Evolutionary conservation across 1,140 invertebrate species (phyloP), one percentile per base, ranked within the genome.

Genomic region (Bursaphelenchus mucronatus): DNA sequence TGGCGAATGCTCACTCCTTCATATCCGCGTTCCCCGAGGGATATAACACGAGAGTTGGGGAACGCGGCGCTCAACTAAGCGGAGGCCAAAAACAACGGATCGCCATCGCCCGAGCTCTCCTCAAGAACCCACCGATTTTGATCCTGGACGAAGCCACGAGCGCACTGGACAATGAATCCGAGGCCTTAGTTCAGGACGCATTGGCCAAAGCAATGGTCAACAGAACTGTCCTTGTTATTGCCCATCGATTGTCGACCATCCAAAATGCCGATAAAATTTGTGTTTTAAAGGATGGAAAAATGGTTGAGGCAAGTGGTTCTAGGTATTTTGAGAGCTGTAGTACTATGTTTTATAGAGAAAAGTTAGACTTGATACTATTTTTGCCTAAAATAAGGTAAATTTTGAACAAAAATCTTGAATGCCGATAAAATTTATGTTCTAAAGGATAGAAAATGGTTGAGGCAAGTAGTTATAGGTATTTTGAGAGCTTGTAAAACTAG

Each of bases 111-210:
- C 84, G 94, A 68, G 91, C 94, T 8, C 92, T 97, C 67, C 84
- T 98, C 40, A 97, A 97, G 83, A 88, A 91, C 81, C 88, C 92
- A 3, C 91, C 91, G 0, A 93, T 98, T 76, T 84, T 98, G 39
- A 85, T 97, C 19, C 97, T 97, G 82, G 94, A 97, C 81, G 94
- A 98, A 84, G 94, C 94, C 4, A 98, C 94, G 2, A 95, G 92
- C 52, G 93, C 91, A 46, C 84, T 98, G 52, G 94, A 97, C 84
- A 92, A 51, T 21, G 21, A 67, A 6, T 64, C 30, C 44, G 61
- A 66, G 44, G 40, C 11, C 13, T 19, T 40, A 15, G 64, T 66
- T 30, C 43, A 64, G 40, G 46, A 59, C 45, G 64, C 61, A n/a
- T 13, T 66, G 8, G 56, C 51, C 15, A 17, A 54, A 9, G 51